Evolutionary conservation across 2,888 invertebrate genomes (phyloP).

Genomic region (Trissolcus brochymenae): DNA sequence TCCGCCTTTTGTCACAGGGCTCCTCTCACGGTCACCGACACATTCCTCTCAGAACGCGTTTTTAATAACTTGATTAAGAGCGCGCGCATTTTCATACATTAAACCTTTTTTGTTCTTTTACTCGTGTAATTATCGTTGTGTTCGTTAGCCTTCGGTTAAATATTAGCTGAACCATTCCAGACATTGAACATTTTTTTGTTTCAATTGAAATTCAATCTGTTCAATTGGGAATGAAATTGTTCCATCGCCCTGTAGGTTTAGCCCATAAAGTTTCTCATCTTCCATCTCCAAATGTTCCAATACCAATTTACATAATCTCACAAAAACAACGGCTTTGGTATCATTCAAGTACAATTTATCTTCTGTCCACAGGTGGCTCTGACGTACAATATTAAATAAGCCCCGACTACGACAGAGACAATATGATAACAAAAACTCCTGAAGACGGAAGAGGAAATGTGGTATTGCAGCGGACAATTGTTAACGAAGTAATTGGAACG

Average conservation of each 20-base stretch:
- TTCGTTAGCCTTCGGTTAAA: constrained; percentile 8
- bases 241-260: too few species aligned
- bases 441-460: constrained; percentile 22
- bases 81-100: constrained; percentile 23
- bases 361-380: constrained; percentile 27
- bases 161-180: not conserved
- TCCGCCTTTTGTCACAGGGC: constrained; percentile 31
- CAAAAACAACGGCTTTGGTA: constrained; percentile 1
- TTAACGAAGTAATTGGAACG: constrained; percentile 21
- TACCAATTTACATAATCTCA: too few species aligned
- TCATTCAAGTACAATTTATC: constrained; percentile 26
- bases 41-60: constrained; percentile 23
- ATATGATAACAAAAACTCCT: constrained; percentile 9
- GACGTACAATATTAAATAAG: constrained; percentile 6
- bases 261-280: too few species aligned
- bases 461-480: not conserved
- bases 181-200: too few species aligned
- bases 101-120: not conserved
- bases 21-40: constrained; percentile 36
- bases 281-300: too few species aligned
- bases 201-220: too few species aligned
- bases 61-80: constrained; percentile 37
- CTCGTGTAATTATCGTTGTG: not conserved
- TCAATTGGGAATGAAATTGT: too few species aligned
- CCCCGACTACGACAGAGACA: constrained; percentile 4